Conservation (phyloP, 2,888 invertebrate genomes). For the Calliphora vomitoria region DNA sequence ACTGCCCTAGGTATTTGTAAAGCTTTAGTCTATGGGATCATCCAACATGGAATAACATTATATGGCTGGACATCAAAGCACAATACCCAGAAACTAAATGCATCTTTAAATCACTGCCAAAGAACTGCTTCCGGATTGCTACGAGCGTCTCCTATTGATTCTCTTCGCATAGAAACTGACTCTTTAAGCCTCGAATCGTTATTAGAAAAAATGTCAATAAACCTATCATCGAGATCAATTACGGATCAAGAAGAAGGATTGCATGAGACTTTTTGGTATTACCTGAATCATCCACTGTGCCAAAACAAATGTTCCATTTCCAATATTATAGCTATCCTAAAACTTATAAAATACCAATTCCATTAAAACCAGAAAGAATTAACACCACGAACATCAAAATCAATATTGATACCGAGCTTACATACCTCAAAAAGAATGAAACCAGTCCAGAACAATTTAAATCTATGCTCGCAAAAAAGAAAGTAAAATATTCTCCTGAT, state of each 20-base stretch:
- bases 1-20: not conserved
- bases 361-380: not conserved
- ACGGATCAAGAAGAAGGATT: not conserved
- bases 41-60: not conserved
- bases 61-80: not conserved
- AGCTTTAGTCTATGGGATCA: not conserved
- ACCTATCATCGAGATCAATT: not conserved
- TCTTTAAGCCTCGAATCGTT: not conserved
- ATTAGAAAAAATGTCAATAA: slow-evolving; percentile 7
- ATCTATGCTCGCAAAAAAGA: not conserved
- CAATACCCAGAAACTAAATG: not conserved
- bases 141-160: not conserved
- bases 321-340: not conserved
- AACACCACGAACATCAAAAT: no score
- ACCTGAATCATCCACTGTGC: not conserved
- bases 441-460: not conserved
- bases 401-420: no score
- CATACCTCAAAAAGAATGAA: not conserved
- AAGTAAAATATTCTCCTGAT: not conserved
- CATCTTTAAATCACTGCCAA: not conserved
- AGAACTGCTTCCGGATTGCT: not conserved
- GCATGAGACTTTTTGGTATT: slow-evolving; percentile 1
- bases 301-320: not conserved
- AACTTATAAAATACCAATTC: not conserved
- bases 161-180: not conserved